Percentiles rank a stretch among this genome's conserved stretches.
These are phyloP conservation scores for Thaumetopoea pityocampa DNA, from an alignment of 1,140 invertebrate species.

Conservation along the genomic window DNA sequence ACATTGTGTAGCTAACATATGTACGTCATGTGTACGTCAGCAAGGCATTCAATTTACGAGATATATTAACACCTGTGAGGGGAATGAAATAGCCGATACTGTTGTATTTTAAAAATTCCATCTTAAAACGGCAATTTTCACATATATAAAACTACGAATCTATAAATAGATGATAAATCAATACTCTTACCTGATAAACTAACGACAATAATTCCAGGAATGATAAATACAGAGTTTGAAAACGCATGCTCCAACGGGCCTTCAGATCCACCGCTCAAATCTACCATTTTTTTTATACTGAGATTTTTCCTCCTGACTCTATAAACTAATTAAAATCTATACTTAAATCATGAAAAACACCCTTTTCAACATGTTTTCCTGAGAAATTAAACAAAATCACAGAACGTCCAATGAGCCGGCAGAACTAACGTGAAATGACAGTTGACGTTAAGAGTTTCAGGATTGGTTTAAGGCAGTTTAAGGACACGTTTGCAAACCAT, in stretches of 20 bases:
- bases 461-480: too few species aligned
- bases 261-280: slow-evolving; percentile 79
- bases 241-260: slow-evolving; percentile 87
- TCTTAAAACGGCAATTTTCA: too few species aligned
- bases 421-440: too few species aligned
- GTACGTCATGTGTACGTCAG: too few species aligned
- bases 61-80: too few species aligned
- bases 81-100: too few species aligned
- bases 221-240: slow-evolving; percentile 85
- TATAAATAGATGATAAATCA: slow-evolving; percentile 1
- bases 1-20: too few species aligned
- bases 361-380: slow-evolving; percentile 1
- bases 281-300: slow-evolving; percentile 61
- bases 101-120: too few species aligned
- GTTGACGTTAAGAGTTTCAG: too few species aligned
- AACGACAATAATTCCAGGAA: slow-evolving; percentile 84
- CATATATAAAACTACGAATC: too few species aligned
- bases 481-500: too few species aligned
- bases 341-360: slow-evolving; percentile 4
- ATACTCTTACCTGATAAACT: slow-evolving; percentile 81
- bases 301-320: slow-evolving; percentile 31
- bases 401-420: slow-evolving; percentile 3
- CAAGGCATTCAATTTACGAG: too few species aligned
- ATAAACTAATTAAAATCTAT: neutral
- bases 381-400: slow-evolving; percentile 9